phyloP scores from a whole-genome alignment of 2,113 vertebrate species.

The Phylloscopus trochiloides region DNA sequence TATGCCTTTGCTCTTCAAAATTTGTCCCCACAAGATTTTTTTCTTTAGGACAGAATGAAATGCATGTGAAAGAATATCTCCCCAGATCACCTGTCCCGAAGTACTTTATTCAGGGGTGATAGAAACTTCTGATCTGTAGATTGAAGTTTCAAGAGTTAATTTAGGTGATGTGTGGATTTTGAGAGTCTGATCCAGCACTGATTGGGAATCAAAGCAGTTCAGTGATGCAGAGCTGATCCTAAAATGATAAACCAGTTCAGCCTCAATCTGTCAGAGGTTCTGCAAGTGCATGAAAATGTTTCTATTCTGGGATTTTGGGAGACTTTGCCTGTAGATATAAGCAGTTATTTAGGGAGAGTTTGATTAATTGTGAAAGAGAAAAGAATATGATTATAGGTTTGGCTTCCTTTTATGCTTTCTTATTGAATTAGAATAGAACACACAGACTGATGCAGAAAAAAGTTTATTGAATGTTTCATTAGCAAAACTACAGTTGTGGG shows the following conservation, averaged over 20 bases:
- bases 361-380: background rate
- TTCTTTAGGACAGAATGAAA: no score
- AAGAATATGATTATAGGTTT: background rate
- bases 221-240: background rate
- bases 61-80: no score
- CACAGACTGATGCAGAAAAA: conserved; percentile 15
- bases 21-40: rapidly evolving
- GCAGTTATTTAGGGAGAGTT: background rate
- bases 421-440: background rate
- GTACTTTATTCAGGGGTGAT: rapidly evolving
- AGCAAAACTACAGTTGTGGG: background rate
- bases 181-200: background rate
- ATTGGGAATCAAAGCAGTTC: background rate
- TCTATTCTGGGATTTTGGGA: background rate
- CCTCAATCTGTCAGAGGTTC: background rate
- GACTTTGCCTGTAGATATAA: background rate
- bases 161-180: background rate
- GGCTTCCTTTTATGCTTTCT: background rate
- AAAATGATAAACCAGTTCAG: background rate
- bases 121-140: background rate
- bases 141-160: background rate
- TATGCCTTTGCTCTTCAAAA: background rate
- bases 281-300: background rate
- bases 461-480: conserved; percentile 13
- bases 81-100: background rate